phyloP scores from a whole-genome alignment of 2,113 vertebrate species.

The Oncorhynchus tshawytscha region DNA sequence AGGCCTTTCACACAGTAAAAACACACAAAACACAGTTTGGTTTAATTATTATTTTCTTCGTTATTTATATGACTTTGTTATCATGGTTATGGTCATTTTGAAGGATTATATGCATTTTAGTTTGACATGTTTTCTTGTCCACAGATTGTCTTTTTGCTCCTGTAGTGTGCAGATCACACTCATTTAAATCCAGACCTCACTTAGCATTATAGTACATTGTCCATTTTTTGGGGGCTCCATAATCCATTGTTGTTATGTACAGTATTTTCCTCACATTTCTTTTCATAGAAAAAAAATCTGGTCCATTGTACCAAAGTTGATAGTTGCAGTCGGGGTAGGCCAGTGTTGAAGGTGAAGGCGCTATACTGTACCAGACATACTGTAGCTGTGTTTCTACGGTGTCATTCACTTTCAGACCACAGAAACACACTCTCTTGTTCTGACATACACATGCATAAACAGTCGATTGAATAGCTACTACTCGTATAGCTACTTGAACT shows the following conservation, averaged over 20 bases:
- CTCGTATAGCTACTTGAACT: constrained; percentile 34
- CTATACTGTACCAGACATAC: constrained; percentile 35
- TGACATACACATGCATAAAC: constrained; percentile 5
- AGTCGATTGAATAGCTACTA: constrained; percentile 55
- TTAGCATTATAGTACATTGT: constrained; percentile 60
- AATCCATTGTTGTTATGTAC: constrained; percentile 57
- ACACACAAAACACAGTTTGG: constrained; percentile 46
- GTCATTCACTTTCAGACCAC: constrained; percentile 36
- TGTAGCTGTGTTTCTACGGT: constrained; percentile 50
- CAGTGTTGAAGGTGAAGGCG: constrained; percentile 20
- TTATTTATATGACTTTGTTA: constrained; percentile 64
- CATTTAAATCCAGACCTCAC: constrained; percentile 65
- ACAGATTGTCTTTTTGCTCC: constrained; percentile 73
- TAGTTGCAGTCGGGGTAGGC: constrained; percentile 55
- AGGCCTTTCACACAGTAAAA: constrained; percentile 43
- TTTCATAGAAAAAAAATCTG: constrained; percentile 73
- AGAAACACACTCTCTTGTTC: constrained; percentile 40
- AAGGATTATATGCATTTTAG: constrained; percentile 64
- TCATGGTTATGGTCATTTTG: constrained; percentile 68
- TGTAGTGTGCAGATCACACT: constrained; percentile 77
- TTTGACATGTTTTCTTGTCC: constrained; percentile 50
- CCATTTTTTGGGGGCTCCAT: constrained; percentile 29
- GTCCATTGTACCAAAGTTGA: constrained; percentile 56
- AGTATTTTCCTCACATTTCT: constrained; percentile 61
- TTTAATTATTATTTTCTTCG: constrained; percentile 71